Evolutionary conservation across 2,797 vertebrate genomes (phyloP).

Genomic region (Halcyon chelicuti): DNA sequence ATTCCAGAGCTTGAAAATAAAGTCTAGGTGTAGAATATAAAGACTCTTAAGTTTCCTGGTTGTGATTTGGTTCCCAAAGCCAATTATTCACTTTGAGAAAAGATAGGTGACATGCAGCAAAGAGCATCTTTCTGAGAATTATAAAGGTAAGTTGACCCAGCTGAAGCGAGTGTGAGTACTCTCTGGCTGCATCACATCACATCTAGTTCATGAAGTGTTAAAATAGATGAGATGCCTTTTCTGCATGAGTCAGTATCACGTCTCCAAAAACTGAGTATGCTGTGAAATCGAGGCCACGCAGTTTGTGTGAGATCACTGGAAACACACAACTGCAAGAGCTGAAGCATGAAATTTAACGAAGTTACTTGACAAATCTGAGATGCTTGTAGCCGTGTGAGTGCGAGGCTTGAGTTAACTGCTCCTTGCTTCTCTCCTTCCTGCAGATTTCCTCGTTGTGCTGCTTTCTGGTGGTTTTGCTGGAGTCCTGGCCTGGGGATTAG

Average conservation of each 20-base stretch:
- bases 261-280: not conserved
- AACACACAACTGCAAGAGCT: not conserved
- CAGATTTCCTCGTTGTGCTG: conserved; percentile 85
- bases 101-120: not conserved
- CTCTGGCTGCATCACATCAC: not conserved
- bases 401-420: not conserved
- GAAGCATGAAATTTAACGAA: not conserved
- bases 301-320: not conserved
- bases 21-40: not conserved
- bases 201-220: rapidly evolving
- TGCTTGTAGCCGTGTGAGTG: no score
- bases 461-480: conserved; percentile 89
- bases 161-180: not conserved
- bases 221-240: not conserved
- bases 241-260: rapidly evolving
- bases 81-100: not conserved
- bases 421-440: not conserved
- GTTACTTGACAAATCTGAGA: not conserved
- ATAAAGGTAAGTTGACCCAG: not conserved
- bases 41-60: not conserved
- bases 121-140: not conserved
- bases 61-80: not conserved
- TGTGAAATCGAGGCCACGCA: not conserved
- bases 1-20: not conserved
- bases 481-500: conserved; percentile 86